phyloP scores from a whole-genome alignment of 2,888 invertebrate genomes.

The Sthenelais limicola region DNA sequence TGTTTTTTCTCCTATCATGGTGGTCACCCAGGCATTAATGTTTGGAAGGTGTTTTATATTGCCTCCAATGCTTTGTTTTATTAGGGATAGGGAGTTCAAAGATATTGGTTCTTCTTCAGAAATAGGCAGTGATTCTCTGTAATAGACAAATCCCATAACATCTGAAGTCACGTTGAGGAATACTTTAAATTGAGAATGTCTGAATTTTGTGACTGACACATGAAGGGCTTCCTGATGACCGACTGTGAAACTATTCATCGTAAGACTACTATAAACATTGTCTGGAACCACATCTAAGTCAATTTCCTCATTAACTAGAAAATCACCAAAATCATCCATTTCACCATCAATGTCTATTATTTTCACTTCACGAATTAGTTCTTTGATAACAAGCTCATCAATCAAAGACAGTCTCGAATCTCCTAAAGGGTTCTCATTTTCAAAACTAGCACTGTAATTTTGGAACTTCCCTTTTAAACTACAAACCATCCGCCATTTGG shows the following conservation, averaged over 20 bases:
- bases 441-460: conserved; percentile 57
- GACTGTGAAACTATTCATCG: not conserved
- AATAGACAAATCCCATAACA: conserved; percentile 2
- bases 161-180: not conserved
- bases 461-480: conserved; percentile 56
- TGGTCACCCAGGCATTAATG: conserved; percentile 5
- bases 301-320: conserved; percentile 53
- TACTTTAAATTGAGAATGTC: not conserved
- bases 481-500: conserved; percentile 56
- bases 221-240: not conserved
- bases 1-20: conserved; percentile 7
- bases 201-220: not conserved
- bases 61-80: not conserved
- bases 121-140: not conserved
- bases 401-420: conserved; percentile 56
- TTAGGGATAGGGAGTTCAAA: conserved; percentile 8
- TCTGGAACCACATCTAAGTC: conserved; percentile 52
- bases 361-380: conserved; percentile 53
- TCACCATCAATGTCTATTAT: conserved; percentile 45
- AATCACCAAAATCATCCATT: conserved; percentile 53
- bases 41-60: not conserved
- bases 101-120: not conserved
- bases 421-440: conserved; percentile 58
- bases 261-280: not conserved
- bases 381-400: conserved; percentile 53